Conservation (phyloP, 2,113 vertebrate species). For the Rhinopomastus cyanomelas region DNA sequence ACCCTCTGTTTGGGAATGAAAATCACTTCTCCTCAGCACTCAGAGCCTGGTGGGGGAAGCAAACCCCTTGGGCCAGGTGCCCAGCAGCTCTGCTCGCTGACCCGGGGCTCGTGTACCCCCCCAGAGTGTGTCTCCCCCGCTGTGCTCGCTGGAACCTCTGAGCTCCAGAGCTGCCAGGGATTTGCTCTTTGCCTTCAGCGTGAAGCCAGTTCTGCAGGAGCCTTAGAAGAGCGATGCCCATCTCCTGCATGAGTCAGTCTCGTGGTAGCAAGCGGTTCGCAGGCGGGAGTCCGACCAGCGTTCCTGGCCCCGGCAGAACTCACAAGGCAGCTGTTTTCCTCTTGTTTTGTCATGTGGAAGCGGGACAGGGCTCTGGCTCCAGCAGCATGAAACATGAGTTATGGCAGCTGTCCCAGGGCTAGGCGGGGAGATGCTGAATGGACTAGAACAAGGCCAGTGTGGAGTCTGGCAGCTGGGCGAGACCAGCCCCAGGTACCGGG, state of each 20-base stretch:
- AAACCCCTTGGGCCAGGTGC: not conserved
- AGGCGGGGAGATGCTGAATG: too few species aligned
- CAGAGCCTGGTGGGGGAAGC: not conserved
- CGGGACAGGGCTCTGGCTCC: constrained; percentile 42
- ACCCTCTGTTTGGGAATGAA: not conserved
- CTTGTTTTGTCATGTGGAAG: constrained; percentile 60
- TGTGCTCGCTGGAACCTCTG: not conserved
- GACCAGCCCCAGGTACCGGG: too few species aligned
- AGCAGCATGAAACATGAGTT: constrained; percentile 26
- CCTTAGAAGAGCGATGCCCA: not conserved
- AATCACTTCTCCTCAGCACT: not conserved
- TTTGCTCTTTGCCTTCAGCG: not conserved
- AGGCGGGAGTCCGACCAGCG: constrained; percentile 57
- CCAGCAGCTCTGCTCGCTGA: not conserved
- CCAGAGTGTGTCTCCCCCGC: not conserved
- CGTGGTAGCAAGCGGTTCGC: not conserved
- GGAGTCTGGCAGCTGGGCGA: too few species aligned
- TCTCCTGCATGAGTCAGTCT: constrained; percentile 61
- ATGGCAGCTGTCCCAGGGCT: constrained; percentile 26
- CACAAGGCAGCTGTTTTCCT: constrained; percentile 72
- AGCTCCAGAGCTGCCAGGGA: not conserved
- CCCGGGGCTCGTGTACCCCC: not conserved
- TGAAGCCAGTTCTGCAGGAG: constrained; percentile 19
- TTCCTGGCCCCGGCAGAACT: constrained; percentile 23
- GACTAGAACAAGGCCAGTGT: too few species aligned